Percentiles rank a stretch among this genome's conserved stretches.
phyloP scores from a whole-genome alignment of 2,888 invertebrate species.

The Aporophyla lueneburgensis region DNA sequence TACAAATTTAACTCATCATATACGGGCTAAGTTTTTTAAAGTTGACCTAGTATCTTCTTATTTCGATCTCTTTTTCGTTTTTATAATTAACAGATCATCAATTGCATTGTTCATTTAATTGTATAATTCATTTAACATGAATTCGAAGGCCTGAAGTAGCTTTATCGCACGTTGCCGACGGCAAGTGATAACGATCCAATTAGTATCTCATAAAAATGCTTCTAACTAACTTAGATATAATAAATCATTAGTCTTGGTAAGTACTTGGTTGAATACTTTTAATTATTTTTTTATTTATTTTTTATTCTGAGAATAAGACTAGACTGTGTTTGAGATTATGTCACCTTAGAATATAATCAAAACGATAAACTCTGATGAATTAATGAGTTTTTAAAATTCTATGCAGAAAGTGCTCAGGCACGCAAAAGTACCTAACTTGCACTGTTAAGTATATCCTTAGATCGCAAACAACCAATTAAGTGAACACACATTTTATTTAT shows the following conservation, averaged over 20 bases:
- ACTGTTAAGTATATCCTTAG: background rate
- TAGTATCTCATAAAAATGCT: conserved; percentile 10
- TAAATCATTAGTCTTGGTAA: conserved; percentile 3
- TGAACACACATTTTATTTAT: conserved; percentile 23
- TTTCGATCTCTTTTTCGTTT: background rate
- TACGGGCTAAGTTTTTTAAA: background rate
- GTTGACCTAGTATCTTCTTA: background rate
- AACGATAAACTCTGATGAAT: conserved; percentile 4
- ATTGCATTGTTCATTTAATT: conserved; percentile 2
- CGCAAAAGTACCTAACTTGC: background rate
- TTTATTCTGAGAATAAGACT: conserved; percentile 4
- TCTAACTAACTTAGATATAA: conserved; percentile 11
- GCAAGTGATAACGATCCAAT: conserved; percentile 40
- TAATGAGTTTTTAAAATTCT: background rate
- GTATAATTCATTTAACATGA: background rate
- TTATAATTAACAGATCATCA: background rate
- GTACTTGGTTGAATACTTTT: conserved; percentile 2
- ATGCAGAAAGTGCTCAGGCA: background rate
- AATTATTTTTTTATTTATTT: background rate
- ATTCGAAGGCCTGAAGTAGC: background rate
- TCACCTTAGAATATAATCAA: conserved; percentile 15
- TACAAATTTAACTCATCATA: background rate
- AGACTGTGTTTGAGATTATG: conserved; percentile 13
- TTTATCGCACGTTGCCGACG: conserved; percentile 47
- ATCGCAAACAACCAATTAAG: conserved; percentile 21